Percentiles rank a stretch among this genome's conserved stretches.
Conservation (phyloP, 2,113 vertebrate genomes). For the Haemorhous mexicanus region DNA sequence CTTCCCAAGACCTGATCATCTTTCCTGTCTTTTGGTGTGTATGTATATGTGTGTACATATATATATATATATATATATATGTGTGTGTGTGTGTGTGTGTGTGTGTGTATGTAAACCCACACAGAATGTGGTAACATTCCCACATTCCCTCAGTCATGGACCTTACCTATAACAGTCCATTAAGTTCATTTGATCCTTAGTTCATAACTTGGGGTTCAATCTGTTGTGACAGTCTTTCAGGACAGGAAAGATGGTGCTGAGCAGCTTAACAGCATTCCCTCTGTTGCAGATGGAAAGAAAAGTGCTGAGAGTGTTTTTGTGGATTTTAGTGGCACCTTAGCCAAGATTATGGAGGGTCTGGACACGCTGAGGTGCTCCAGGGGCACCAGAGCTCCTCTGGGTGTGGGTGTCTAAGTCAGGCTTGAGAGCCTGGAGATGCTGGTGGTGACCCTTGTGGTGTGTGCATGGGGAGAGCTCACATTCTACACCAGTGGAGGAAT, state of each 20-base stretch:
- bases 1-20: neutral
- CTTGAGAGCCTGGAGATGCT: neutral
- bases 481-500: accelerated
- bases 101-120: neutral
- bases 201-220: neutral
- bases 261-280: neutral
- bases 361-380: neutral
- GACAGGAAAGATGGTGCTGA: neutral
- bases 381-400: no score
- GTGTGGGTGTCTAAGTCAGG: neutral
- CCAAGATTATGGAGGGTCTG: accelerated
- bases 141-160: neutral
- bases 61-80: no score
- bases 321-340: neutral
- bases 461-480: accelerated
- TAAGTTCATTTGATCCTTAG: neutral
- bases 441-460: neutral
- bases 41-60: no score
- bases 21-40: neutral
- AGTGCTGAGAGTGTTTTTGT: neutral
- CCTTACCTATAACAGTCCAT: neutral
- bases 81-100: neutral
- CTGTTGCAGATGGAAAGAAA: neutral
- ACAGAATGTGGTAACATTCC: neutral
- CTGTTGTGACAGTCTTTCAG: accelerated